These are phyloP conservation scores for Drosophila incognita DNA, from an alignment of 2,888 invertebrate species.

Conservation along the genomic window DNA sequence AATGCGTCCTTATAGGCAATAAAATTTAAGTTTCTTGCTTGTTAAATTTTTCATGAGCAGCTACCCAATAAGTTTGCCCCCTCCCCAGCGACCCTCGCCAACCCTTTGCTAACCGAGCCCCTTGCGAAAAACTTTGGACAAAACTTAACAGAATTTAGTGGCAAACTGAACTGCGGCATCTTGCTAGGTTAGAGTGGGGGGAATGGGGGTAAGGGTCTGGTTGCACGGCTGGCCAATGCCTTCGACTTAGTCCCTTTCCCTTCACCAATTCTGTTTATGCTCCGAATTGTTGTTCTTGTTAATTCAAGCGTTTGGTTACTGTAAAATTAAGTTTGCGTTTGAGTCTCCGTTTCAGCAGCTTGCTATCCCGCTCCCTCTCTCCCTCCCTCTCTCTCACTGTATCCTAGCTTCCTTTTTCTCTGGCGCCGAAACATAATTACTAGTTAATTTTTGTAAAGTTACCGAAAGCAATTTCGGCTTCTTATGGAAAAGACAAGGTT, in stretches of 20 bases:
- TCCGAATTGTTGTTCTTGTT: slow-evolving; percentile 68
- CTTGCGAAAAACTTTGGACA: slow-evolving; percentile 64
- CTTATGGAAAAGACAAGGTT: slow-evolving; percentile 9
- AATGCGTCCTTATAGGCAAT: slow-evolving; percentile 81
- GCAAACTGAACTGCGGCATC: slow-evolving; percentile 49
- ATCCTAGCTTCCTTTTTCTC: not conserved
- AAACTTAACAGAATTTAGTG: slow-evolving; percentile 76
- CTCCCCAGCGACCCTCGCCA: not conserved
- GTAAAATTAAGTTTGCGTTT: slow-evolving; percentile 66
- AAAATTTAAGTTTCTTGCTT: slow-evolving; percentile 78
- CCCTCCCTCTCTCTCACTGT: not conserved
- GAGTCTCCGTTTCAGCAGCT: slow-evolving; percentile 8
- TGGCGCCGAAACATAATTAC: slow-evolving; percentile 64
- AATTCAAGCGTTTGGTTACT: slow-evolving; percentile 74
- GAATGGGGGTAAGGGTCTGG: slow-evolving; percentile 10
- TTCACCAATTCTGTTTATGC: not conserved
- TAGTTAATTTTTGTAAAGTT: slow-evolving; percentile 67
- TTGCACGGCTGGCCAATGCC: slow-evolving; percentile 50
- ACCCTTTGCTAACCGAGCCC: not conserved
- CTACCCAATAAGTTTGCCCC: slow-evolving; percentile 46
- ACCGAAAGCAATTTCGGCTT: slow-evolving; percentile 22
- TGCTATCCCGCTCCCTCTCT: not conserved
- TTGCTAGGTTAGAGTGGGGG: not conserved
- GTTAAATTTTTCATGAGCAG: slow-evolving; percentile 73
- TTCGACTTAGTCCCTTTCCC: not conserved